Evolutionary conservation across 1,140 invertebrate species (phyloP).

Genomic region (Pseudomyrmex concolor): DNA sequence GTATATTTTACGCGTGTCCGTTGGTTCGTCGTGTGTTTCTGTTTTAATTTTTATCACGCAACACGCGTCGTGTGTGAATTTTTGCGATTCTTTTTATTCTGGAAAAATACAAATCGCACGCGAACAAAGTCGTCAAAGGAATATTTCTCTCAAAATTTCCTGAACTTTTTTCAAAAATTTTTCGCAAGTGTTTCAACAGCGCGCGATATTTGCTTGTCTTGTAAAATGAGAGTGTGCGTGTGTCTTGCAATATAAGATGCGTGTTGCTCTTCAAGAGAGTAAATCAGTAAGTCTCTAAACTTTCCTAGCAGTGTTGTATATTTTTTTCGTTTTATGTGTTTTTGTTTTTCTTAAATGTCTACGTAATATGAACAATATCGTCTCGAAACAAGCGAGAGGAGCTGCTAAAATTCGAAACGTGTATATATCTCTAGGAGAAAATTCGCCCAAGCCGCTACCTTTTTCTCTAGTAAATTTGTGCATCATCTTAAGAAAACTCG

Average conservation of each 20-base stretch:
- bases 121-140: background rate
- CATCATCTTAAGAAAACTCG: constrained; percentile 12
- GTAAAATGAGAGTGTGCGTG: too few relatives aligned
- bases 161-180: background rate
- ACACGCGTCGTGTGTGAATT: background rate
- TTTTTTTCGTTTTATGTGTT: background rate
- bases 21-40: too few relatives aligned
- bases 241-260: background rate
- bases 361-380: constrained; percentile 1
- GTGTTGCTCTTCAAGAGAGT: background rate
- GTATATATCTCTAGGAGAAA: background rate
- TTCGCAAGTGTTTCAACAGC: background rate
- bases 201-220: too few relatives aligned
- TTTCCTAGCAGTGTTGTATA: background rate
- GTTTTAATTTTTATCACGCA: background rate
- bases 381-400: background rate
- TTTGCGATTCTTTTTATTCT: background rate
- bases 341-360: background rate
- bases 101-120: background rate
- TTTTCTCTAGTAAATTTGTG: background rate
- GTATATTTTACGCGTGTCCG: too few relatives aligned
- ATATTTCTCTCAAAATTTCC: constrained; percentile 14
- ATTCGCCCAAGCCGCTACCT: background rate
- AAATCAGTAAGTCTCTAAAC: background rate
- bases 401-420: background rate